These are phyloP conservation scores for Anguilla japonica DNA, from an alignment of 2,113 vertebrate species.

Conservation along the genomic window DNA sequence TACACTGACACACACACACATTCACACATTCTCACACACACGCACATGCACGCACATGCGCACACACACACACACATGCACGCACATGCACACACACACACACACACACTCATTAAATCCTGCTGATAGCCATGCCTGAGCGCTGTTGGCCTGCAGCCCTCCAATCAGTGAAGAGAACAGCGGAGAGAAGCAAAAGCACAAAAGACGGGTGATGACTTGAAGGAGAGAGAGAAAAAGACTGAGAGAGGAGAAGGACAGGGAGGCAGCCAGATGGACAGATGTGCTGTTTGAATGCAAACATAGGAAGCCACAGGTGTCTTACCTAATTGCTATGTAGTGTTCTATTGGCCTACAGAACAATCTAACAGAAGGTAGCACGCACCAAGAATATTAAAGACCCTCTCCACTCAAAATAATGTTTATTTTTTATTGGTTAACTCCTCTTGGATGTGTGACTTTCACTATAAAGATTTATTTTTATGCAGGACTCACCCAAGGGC, in stretches of 20 bases:
- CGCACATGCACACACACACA: not conserved
- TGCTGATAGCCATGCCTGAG: not conserved
- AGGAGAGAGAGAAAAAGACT: not conserved
- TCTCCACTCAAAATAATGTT: too few relatives aligned
- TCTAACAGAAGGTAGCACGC: too few relatives aligned
- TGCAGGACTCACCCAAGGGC: too few relatives aligned
- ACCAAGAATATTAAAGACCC: not conserved
- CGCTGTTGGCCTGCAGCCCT: not conserved
- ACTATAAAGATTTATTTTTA: too few relatives aligned
- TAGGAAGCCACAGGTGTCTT: not conserved
- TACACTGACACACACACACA: not conserved
- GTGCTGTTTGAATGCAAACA: not conserved
- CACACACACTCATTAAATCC: slow-evolving; percentile 18
- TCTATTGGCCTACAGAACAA: too few relatives aligned
- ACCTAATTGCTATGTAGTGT: not conserved
- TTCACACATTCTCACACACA: not conserved
- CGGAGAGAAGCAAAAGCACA: not conserved
- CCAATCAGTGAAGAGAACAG: not conserved
- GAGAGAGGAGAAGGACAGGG: not conserved
- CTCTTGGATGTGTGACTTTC: too few relatives aligned
- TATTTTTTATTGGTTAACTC: too few relatives aligned
- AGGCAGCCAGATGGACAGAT: not conserved
- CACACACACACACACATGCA: not conserved
- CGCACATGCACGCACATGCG: not conserved
- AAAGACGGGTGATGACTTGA: not conserved